Base-by-base conservation (phyloP, 2,113 vertebrate genomes). In the Amia ocellicauda region DNA sequence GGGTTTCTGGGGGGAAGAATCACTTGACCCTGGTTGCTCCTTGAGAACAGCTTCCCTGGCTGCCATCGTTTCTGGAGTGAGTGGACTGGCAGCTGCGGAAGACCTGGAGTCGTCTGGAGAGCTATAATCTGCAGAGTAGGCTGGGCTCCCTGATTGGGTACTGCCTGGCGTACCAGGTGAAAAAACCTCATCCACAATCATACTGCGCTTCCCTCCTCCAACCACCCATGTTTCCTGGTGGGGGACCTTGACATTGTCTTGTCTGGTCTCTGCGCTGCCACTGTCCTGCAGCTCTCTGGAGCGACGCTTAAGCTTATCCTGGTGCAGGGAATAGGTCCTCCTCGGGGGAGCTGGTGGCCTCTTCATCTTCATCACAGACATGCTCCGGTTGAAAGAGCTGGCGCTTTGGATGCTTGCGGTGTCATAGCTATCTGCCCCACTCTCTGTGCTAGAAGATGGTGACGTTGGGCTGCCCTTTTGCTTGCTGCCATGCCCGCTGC, bases 301-400 rank as follows among this genome's bases (percentile, higher is more conserved):
- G 0, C 83, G 88, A 62, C 85, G 58, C 47, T 81, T 91, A 53
- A 93, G 72, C 58, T 86, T 89, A 60, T 83, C 88, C 31, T 85
- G 81, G 63, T 95, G 90, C 63, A 97, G 85, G 0, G 96, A 98
- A 75, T 92, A 91, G 20, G 93, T 96, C 77, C 95, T 89, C 67
- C 82, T 88, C 2, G 94, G 93, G 0, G 90, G 92, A 0, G 87
- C 88, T 0, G 83, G 96, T 49, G 74, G 91, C 54, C 89, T 88
- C 79, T 94, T 98, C 75, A 91, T 88, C 78, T 98, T 97, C 56
- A 89, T 86, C 10, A 98, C 78, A 1, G 95, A 98, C 26, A 97
- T 86, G 8, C 87, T 95, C 23, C 88, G 89, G 47, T 76, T 0
- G 1, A 75, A 86, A 60, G 85, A 88, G n/a, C 70, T 80, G 67